Percentiles rank a stretch among this genome's conserved stretches.
These are phyloP conservation scores for Acanthurus lineatus DNA, from an alignment of 2,797 vertebrate species.

Conservation along the genomic window DNA sequence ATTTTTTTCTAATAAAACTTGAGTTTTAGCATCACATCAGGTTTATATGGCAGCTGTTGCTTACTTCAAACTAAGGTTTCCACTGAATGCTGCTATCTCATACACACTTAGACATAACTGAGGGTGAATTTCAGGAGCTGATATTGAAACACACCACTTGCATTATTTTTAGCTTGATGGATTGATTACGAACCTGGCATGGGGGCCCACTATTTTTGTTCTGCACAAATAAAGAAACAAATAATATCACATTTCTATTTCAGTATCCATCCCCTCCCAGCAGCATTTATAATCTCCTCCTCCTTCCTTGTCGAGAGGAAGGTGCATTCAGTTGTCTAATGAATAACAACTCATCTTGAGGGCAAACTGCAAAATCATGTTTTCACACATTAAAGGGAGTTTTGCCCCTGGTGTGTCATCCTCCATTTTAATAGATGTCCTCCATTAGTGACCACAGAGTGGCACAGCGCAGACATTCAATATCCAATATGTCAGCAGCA, in stretches of 20 bases:
- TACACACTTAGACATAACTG: slow-evolving; percentile 9
- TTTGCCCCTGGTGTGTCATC: slow-evolving; percentile 1
- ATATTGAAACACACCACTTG: slow-evolving; percentile 13
- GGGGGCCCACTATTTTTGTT: slow-evolving; percentile 20
- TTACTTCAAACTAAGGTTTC: not conserved
- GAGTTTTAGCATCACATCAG: not conserved
- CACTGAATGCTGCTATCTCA: slow-evolving; percentile 2
- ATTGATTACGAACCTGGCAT: slow-evolving; percentile 34
- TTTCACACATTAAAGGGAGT: slow-evolving; percentile 11
- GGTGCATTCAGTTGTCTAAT: not conserved
- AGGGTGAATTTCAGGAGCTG: slow-evolving; percentile 31
- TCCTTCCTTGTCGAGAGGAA: not conserved
- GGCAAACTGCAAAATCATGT: not conserved
- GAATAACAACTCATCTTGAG: slow-evolving; percentile 4
- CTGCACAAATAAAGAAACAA: slow-evolving; percentile 31
- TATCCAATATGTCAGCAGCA: slow-evolving; percentile 38
- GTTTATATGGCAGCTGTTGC: not conserved
- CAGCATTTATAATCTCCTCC: not conserved
- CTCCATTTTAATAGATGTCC: slow-evolving; percentile 27
- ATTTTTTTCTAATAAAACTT: not conserved
- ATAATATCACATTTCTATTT: slow-evolving; percentile 6
- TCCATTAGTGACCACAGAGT: slow-evolving; percentile 52
- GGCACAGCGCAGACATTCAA: slow-evolving; percentile 32
- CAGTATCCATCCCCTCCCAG: not conserved
- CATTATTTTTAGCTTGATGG: slow-evolving; percentile 49